Percentiles rank a stretch among this genome's conserved stretches.
phyloP scores from a whole-genome alignment of 2,888 invertebrate species.

The Esperia sulphurella region DNA sequence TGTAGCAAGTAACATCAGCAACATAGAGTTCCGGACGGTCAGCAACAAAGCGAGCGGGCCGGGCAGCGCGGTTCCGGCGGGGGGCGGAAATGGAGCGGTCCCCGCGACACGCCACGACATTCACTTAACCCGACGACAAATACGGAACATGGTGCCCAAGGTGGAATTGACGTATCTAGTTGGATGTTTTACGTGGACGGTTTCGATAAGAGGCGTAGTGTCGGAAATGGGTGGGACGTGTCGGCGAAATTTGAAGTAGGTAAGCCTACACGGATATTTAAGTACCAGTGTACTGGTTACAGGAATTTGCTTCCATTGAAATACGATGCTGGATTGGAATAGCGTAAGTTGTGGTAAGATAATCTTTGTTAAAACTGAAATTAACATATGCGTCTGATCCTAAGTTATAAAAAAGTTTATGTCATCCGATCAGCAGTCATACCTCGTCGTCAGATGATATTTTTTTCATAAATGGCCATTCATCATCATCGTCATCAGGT shows the following conservation, averaged over 20 bases:
- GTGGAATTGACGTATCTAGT: conserved; percentile 3
- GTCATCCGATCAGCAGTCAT: too few species aligned
- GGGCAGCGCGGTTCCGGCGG: conserved; percentile 27
- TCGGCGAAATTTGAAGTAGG: neutral
- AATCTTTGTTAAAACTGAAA: too few species aligned
- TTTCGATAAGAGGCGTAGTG: neutral
- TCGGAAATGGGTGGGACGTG: neutral
- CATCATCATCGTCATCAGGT: too few species aligned
- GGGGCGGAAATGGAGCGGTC: conserved; percentile 32
- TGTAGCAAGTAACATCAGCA: conserved; percentile 10
- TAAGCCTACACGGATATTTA: neutral
- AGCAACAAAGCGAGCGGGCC: conserved; percentile 25
- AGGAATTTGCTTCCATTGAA: too few species aligned
- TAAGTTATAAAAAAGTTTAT: too few species aligned
- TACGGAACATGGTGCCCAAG: conserved; percentile 7
- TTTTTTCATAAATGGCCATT: too few species aligned
- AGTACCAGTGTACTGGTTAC: too few species aligned
- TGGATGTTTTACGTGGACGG: neutral
- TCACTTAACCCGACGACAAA: conserved; percentile 32
- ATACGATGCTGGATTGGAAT: neutral
- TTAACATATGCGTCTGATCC: too few species aligned
- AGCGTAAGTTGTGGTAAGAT: too few species aligned
- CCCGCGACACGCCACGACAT: conserved; percentile 20
- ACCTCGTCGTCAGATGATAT: too few species aligned
- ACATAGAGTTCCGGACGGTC: conserved; percentile 24